A percentile compares a stretch with the other conserved stretches of the same genome.
Evolutionary conservation across 2,888 invertebrate species (phyloP).

Genomic region (Campoletis raptor): DNA sequence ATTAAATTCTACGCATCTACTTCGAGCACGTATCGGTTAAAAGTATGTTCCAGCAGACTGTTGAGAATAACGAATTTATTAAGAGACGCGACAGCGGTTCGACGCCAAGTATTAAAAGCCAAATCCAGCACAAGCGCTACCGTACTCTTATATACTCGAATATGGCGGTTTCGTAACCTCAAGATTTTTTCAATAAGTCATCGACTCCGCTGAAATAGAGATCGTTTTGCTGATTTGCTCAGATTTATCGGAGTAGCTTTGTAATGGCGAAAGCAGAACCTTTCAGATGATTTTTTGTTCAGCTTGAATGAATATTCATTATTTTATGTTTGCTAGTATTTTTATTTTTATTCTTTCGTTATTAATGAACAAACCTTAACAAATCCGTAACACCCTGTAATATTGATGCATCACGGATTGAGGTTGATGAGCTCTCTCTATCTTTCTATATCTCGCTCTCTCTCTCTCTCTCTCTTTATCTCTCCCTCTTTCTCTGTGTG

Average conservation of each 20-base stretch:
- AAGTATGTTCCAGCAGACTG: background rate
- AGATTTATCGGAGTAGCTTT: background rate
- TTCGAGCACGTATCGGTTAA: background rate
- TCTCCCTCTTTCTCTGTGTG: background rate
- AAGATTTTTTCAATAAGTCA: background rate
- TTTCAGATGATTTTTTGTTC: background rate
- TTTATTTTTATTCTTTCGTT: background rate
- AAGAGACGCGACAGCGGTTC: no score
- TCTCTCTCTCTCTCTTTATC: background rate
- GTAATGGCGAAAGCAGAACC: background rate
- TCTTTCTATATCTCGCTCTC: background rate
- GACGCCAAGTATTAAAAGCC: no score
- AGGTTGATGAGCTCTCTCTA: slow-evolving; percentile 31
- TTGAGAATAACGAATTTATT: background rate
- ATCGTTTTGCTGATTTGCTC: background rate
- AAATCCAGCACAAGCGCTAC: no score
- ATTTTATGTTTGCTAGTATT: background rate
- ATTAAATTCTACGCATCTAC: background rate
- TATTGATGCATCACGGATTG: background rate
- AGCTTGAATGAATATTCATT: background rate
- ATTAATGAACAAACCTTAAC: background rate
- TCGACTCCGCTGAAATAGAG: no score
- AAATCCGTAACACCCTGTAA: background rate
- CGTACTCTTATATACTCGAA: no score
- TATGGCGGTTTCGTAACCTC: background rate